phyloP scores from a whole-genome alignment of 2,113 vertebrate genomes.

The human (Homo sapiens) region GRCh38 chr6:166561501-166562000 shows the following conservation, averaged over 20 bases:
- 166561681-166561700: neutral
- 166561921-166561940: too few relatives aligned
- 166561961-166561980: too few relatives aligned
- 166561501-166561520: neutral
- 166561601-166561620: neutral
- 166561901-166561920: neutral
- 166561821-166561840: neutral
- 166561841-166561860: neutral
- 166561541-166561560: neutral
- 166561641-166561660: neutral
- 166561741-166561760: too few relatives aligned
- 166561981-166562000: neutral
- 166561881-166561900: too few relatives aligned
- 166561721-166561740: too few relatives aligned
- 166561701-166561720: neutral
- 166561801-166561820: too few relatives aligned
- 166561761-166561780: too few relatives aligned
- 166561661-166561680: neutral
- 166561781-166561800: too few relatives aligned
- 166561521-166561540: neutral
- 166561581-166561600: neutral
- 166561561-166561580: neutral
- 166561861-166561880: neutral
- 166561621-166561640: neutral
- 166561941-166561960: rapidly evolving